Evolutionary conservation across 2,888 invertebrate genomes (phyloP), one percentile per base, ranked within the genome.

Genomic region (Amphipoea oculea): DNA sequence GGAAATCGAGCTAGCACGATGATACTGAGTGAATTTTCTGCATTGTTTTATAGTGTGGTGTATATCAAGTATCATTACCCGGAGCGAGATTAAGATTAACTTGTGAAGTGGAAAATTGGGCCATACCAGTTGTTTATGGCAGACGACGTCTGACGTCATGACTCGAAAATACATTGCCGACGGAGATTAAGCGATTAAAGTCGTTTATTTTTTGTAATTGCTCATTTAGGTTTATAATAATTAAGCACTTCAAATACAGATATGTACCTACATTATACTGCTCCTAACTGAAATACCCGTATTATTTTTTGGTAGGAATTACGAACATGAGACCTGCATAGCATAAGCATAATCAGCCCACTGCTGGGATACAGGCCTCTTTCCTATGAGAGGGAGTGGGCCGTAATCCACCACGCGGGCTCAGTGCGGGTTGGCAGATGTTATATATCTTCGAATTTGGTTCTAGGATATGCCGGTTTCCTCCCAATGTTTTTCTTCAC

Each of bases 71-170:
- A 78, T 76, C 73, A 79, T 71, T 65, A 74, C 88, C 29, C 11
- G 65, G 65, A 54, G 86, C 67, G 42, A 42, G n/a, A 87, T 76
- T 60, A 77, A 65, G 74, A 85, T 85, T 76, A 78, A 76, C 70
- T 79, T 67, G 66, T 76, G 73, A 62, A 76, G 76, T 74, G 69
- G 73, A 72, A 86, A 87, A 86, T 87, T 85, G 60, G 76, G 66
- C 66, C 78, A 65, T 70, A 62, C 45, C 70, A 68, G 68, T 79
- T 77, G 69, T 77, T 71, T 73, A 73, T 66, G 63, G 54, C 66
- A 73, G 57, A 48, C 23, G 14, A 57, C 54, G 0, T 17, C 60
- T 85, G 67, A 48, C 23, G 60, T 65, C 42, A 81, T 7, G 23
- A 0, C 4, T 51, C 23, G 42, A 36, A 36, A 80, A 57, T 57